phyloP scores from a whole-genome alignment of 2,113 vertebrate species.

The Shinisaurus crocodilurus region DNA sequence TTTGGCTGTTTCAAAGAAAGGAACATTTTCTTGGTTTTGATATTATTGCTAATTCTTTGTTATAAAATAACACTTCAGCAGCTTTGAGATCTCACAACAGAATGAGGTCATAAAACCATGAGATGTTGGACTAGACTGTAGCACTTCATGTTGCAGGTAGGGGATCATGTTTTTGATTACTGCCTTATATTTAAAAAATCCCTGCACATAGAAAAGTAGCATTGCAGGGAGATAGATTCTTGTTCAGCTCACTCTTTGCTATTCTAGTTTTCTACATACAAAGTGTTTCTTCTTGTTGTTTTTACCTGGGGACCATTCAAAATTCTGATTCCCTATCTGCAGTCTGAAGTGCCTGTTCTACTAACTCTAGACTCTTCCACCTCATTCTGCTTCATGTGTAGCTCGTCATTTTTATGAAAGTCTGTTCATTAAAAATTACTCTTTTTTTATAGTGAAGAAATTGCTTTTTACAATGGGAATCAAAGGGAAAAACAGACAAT shows the following conservation, averaged over 20 bases:
- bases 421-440: constrained; percentile 1
- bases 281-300: neutral
- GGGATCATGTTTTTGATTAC: neutral
- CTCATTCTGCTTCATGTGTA: neutral
- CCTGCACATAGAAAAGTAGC: neutral
- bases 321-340: neutral
- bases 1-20: constrained; percentile 1
- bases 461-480: constrained; percentile 98
- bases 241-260: neutral
- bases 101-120: neutral
- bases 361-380: neutral
- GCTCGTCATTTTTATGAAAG: neutral
- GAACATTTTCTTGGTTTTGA: neutral
- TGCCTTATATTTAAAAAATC: neutral
- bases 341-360: neutral
- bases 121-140: neutral
- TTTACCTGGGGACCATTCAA: neutral
- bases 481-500: constrained; percentile 94
- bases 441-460: constrained; percentile 90
- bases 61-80: neutral
- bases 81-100: too few relatives aligned
- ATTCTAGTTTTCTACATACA: neutral
- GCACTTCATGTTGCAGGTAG: neutral
- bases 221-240: neutral
- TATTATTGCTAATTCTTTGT: neutral